Evolutionary conservation across 2,113 vertebrate genomes (phyloP).

Genomic region (Notothenia rossii): DNA sequence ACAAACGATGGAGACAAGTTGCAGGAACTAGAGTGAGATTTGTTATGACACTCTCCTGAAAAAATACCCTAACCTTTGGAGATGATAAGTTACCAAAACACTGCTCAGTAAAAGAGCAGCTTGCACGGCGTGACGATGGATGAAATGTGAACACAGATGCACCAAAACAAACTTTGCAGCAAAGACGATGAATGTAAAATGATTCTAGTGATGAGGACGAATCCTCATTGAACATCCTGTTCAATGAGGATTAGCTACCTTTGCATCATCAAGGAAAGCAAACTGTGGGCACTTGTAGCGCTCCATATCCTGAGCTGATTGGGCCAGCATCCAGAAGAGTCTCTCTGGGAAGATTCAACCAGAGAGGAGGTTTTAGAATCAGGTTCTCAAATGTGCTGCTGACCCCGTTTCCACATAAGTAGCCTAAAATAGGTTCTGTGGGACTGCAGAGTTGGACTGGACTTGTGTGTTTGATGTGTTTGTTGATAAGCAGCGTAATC

Average conservation of each 20-base stretch:
- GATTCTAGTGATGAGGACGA: background rate
- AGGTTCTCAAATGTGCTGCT: slow-evolving; percentile 75
- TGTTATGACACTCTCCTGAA: slow-evolving; percentile 22
- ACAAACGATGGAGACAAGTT: slow-evolving; percentile 2
- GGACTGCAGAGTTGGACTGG: slow-evolving; percentile 32
- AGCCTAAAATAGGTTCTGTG: slow-evolving; percentile 68
- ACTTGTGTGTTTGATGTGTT: slow-evolving; percentile 35
- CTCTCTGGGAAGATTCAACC: slow-evolving; percentile 59
- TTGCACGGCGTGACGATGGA: background rate
- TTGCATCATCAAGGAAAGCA: slow-evolving; percentile 7
- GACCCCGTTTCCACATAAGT: slow-evolving; percentile 74
- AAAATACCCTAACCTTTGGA: background rate
- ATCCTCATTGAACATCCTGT: slow-evolving; percentile 6
- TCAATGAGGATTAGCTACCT: background rate
- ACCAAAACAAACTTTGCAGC: slow-evolving; percentile 2
- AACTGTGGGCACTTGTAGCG: slow-evolving; percentile 14
- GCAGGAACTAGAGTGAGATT: background rate
- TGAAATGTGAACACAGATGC: background rate
- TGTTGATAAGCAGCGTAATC: slow-evolving; percentile 31
- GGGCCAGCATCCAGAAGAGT: slow-evolving; percentile 66
- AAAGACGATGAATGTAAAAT: background rate
- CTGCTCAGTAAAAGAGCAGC: background rate
- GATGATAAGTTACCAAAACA: slow-evolving; percentile 13
- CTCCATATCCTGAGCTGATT: slow-evolving; percentile 50
- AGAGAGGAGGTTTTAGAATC: slow-evolving; percentile 62